Evolutionary conservation across 2,113 vertebrate species (phyloP).

Genomic region (Cygnus atratus): DNA sequence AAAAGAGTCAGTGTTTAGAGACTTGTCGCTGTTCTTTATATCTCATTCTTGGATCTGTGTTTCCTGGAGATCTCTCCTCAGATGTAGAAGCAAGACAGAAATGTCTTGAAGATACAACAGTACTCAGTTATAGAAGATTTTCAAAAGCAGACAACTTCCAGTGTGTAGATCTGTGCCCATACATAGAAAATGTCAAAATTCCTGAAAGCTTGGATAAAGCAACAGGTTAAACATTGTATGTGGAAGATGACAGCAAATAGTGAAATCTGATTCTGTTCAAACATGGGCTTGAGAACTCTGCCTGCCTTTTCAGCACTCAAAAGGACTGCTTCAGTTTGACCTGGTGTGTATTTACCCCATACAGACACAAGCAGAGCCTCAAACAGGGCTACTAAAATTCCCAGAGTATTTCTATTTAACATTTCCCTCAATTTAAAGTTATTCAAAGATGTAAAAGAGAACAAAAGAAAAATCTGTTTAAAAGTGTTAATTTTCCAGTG

Average conservation of each 20-base stretch:
- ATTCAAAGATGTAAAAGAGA: not conserved
- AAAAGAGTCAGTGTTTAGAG: conserved; percentile 4
- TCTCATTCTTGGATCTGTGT: not conserved
- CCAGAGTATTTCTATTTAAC: not conserved
- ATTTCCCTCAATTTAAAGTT: not conserved
- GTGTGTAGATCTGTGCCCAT: not conserved
- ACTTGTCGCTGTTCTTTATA: conserved; percentile 1
- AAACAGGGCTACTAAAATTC: not conserved
- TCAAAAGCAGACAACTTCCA: not conserved
- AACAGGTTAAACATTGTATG: not conserved
- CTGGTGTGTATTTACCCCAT: not conserved
- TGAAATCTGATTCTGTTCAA: not conserved
- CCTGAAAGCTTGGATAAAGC: not conserved
- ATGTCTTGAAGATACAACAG: not conserved
- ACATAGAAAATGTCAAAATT: not conserved
- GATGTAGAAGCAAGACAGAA: not conserved
- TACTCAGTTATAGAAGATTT: not conserved
- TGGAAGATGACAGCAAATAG: not conserved
- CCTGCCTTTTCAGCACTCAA: not conserved
- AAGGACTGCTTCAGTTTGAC: not conserved
- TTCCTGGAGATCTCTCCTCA: not conserved
- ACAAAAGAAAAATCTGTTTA: not conserved
- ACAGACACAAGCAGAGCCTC: not conserved
- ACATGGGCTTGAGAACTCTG: not conserved
- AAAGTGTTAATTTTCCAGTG: not conserved